Base-by-base conservation (phyloP, 2,797 vertebrate genomes). In the Zenarchopterus dispar region DNA sequence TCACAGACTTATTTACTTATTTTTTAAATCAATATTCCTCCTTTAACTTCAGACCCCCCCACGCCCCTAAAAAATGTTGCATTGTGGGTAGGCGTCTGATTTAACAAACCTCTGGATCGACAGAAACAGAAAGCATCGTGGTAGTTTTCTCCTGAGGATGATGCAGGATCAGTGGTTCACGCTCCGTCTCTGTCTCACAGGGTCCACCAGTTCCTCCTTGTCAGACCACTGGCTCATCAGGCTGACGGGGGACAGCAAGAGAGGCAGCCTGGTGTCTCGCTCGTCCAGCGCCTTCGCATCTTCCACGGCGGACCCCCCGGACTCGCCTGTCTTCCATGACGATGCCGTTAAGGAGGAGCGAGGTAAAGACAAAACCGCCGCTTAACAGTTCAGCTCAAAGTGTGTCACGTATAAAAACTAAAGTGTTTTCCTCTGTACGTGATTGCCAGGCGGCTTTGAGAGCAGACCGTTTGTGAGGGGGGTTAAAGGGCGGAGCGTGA, bases 201-300 rank as follows among this genome's bases (percentile, higher is more conserved):
- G 95, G n/a, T 95, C 96, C 36, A 92, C 90, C 24, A 93, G 94
- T 74, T 93, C 95, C 3, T 94, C 94, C 0, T 44, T 94, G 71
- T 95, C 96, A 0, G 94, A 95, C 39, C 96, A 98, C 80, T 98
- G 96, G 96, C 85, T 96, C 6, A 73, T 95, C 51, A 91, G 95
- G 16, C 92, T 98, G 8, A 91, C 90, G 0, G 91, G 81, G 56
- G 81, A 92, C 66, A 89, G 91, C 69, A 89, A 89, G 0, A 70
- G 85, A 67, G 92, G 90, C 39, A 93, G 94, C 24, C 9, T 93
- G 15, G 82, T 90, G 23, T 94, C 94, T 33, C 84, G 85, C 11
- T 86, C 80, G 46, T 92, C 94, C 17, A 90, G 91, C 41, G 90
- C 90, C 36, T 89, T 51, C 56, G 85, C 87, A 3, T 88, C 93